Conservation (phyloP, 2,797 vertebrate genomes). For the Stomatorhinus walkeri region DNA sequence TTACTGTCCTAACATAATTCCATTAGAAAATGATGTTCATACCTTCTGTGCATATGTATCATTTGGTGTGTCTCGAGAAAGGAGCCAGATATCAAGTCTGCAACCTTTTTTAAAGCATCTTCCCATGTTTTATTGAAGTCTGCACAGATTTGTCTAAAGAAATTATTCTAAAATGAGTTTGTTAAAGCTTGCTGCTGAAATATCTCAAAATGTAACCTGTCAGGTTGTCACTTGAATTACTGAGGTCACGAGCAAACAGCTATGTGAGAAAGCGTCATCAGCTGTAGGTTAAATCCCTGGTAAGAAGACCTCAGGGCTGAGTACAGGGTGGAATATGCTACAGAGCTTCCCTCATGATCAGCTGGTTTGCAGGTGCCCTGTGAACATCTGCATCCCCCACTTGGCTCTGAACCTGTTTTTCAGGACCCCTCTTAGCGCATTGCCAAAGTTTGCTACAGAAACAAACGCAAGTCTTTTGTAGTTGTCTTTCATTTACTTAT, state of each 20-base stretch:
- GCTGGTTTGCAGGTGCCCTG: not conserved
- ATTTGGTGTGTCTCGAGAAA: not conserved
- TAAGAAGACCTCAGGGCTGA: not conserved
- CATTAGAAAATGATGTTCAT: not conserved
- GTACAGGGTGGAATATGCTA: not conserved
- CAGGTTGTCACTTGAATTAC: not conserved
- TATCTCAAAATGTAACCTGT: not conserved
- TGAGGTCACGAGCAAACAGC: not conserved
- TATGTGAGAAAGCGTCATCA: not conserved
- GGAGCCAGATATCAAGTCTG: not conserved
- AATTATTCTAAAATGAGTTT: not conserved
- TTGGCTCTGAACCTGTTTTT: not conserved
- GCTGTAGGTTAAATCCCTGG: not conserved
- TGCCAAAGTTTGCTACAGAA: not conserved
- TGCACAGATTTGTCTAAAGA: not conserved
- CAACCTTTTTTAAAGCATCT: not conserved
- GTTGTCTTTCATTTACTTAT: not conserved
- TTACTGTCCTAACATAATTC: not conserved
- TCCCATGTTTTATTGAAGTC: not conserved
- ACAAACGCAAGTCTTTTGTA: not conserved
- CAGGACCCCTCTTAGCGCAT: not conserved
- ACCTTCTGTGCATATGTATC: not conserved
- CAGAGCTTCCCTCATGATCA: not conserved
- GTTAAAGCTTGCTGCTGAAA: not conserved
- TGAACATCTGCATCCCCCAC: not conserved